Percentiles rank a stretch among this genome's conserved stretches.
Conservation (phyloP, 2,113 vertebrate genomes). For the Mesocricetus auratus region DNA sequence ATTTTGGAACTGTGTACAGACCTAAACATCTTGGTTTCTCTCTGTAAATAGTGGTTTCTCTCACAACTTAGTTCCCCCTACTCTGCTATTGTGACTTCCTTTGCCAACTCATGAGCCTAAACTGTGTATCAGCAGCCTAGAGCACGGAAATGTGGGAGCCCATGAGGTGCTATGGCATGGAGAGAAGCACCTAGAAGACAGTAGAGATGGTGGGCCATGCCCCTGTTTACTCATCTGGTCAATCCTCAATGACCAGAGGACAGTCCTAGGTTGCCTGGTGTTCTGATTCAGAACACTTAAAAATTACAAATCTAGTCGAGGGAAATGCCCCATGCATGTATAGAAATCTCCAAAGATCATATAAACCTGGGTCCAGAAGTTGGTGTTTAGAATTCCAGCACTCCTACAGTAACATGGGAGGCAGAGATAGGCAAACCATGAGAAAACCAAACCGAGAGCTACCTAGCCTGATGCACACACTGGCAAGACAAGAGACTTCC, state of each 20-base stretch:
- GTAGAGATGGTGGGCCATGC: not conserved
- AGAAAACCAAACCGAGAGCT: not conserved
- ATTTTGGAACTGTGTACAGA: not conserved
- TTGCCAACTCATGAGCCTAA: not conserved
- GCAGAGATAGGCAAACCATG: not conserved
- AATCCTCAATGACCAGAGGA: not conserved
- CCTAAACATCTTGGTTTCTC: not conserved
- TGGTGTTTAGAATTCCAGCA: not conserved
- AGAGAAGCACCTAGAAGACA: not conserved
- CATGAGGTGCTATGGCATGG: accelerated
- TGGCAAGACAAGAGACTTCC: not conserved
- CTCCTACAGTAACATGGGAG: not conserved
- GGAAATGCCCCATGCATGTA: no score
- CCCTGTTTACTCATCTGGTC: not conserved
- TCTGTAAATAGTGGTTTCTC: not conserved
- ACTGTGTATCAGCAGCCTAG: accelerated
- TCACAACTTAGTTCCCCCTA: not conserved
- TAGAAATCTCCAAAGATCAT: no score
- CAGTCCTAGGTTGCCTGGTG: not conserved
- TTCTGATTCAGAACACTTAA: not conserved
- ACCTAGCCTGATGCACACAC: not conserved
- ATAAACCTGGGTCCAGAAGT: not conserved
- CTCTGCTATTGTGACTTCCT: not conserved
- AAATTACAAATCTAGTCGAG: not conserved
- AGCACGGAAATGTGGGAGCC: not conserved